Base-by-base conservation (phyloP, 2,888 invertebrate genomes). In the Perithous albicinctus region DNA sequence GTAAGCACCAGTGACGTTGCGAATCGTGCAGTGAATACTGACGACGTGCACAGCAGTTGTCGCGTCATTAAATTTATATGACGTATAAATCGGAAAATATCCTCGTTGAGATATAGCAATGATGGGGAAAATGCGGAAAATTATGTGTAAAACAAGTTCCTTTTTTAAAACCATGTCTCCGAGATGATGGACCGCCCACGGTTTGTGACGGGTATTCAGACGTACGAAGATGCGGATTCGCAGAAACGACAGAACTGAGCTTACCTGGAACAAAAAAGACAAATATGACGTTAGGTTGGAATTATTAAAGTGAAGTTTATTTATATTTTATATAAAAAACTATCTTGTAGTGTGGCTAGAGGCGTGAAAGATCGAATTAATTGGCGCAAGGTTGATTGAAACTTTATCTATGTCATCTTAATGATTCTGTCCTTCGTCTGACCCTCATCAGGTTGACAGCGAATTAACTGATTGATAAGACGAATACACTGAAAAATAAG, bases 241-340 rank as follows among this genome's bases (percentile, higher is more conserved):
- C 38, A 18, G 12, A 56, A 5, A 51, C 20, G 74, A 59, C n/a
- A 54, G 41, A 38, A 59, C 32, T 54, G 41, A 67, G 84, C 90
- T 90, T 88, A 90, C 90, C 89, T 90, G 89, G 41, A 90, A 89
- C 88, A 88, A n/a, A 75, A 63, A 35, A 38, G 81, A 79, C 76
- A 43, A 76, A 56, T 35, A 70, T 43, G 18, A 67, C 54, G 66
- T 82, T 72, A 79, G 54, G 32, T 38, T 23, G 29, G 18, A 12
- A 56, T 56, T 12, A 56, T 29, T 41, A 6, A 15, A 4, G 18
- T 35, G 4, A 32, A 15, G 32, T 35, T 32, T 59, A 4, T 32
- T 56, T 56, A 29, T 56, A 7, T 1, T 54, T 54, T 12, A 3
- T 10, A 12, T 26, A 6, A n/a, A 26, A 54, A 26, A 26, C 26